Conservation (phyloP, 2,113 vertebrate species). For the Grallaria varia region DNA sequence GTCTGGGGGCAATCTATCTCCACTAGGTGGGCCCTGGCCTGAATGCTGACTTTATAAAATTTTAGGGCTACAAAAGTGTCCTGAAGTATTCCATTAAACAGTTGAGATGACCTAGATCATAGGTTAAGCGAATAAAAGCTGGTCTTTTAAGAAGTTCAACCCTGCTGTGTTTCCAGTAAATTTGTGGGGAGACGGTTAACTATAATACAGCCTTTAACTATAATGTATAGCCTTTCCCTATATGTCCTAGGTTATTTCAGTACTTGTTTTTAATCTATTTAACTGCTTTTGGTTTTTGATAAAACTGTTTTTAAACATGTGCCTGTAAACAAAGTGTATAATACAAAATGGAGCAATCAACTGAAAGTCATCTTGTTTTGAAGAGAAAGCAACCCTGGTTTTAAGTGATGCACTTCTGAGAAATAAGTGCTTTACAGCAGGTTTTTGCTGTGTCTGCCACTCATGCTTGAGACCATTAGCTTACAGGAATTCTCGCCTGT, state of each 20-base stretch:
- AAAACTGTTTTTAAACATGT: neutral
- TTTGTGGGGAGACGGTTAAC: neutral
- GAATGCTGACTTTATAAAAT: neutral
- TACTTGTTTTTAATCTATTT: neutral
- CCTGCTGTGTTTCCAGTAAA: neutral
- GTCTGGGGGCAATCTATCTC: neutral
- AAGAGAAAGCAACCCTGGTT: neutral
- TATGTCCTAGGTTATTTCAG: neutral
- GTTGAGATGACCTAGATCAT: rapidly evolving
- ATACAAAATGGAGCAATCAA: neutral
- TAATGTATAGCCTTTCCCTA: neutral
- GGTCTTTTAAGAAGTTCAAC: neutral
- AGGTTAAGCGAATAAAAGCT: neutral
- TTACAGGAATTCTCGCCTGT: neutral
- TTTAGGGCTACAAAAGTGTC: neutral
- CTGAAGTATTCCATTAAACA: neutral
- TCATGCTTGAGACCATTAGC: neutral
- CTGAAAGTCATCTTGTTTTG: neutral
- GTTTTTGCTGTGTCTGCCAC: neutral
- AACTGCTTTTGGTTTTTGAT: neutral
- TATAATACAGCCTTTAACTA: too few species aligned
- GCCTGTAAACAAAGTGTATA: neutral
- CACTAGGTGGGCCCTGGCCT: neutral
- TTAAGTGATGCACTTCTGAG: neutral
- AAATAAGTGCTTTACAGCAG: neutral